Conservation (phyloP, 2,797 vertebrate genomes). For the Pyrocephalus nanus region DNA sequence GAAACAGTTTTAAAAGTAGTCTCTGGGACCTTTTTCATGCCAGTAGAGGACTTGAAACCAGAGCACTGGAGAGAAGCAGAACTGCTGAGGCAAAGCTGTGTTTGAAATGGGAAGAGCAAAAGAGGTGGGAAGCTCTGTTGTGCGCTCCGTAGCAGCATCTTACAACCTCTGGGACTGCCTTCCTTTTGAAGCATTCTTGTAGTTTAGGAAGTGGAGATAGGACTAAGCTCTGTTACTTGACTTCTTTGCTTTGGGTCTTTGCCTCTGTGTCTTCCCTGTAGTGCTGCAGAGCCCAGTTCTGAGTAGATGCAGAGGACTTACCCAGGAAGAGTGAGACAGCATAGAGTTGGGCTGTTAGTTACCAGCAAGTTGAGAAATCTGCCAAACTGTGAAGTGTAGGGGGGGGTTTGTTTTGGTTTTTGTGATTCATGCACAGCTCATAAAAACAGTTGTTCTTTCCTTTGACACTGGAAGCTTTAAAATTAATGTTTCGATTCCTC, state of each 20-base stretch:
- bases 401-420: constrained; percentile 4
- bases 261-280: not conserved
- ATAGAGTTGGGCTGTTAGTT: not conserved
- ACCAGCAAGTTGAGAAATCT: constrained; percentile 29
- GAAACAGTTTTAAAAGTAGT: not conserved
- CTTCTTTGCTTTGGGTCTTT: not conserved
- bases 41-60: not conserved
- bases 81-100: accelerated
- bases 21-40: not conserved
- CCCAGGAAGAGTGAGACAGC: not conserved
- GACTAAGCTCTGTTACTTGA: not conserved
- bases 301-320: not conserved
- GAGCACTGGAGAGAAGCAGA: not conserved
- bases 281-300: not conserved
- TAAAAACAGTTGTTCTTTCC: constrained; percentile 18
- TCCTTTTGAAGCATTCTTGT: not conserved
- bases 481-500: not conserved
- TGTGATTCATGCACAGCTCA: constrained; percentile 28
- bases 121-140: not conserved
- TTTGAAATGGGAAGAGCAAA: constrained; percentile 9
- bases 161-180: not conserved
- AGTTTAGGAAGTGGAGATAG: not conserved
- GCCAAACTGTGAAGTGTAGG: not conserved
- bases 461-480: not conserved
- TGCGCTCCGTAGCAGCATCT: accelerated